These are phyloP conservation scores for Dissostichus mawsoni DNA, from an alignment of 2,113 vertebrate species.

Conservation along the genomic window DNA sequence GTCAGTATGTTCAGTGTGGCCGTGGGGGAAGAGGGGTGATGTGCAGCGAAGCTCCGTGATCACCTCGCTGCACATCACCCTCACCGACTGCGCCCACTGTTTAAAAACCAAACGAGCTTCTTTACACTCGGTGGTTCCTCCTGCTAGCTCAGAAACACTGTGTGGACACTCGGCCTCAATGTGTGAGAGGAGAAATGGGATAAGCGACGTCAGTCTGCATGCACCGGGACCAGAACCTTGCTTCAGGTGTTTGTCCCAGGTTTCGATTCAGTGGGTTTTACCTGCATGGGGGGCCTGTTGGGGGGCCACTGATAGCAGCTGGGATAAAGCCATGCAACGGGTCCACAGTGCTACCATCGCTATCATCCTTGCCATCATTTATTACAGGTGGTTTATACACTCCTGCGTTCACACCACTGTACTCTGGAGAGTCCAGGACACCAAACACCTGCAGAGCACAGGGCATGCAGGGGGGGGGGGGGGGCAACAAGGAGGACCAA, in stretches of 20 bases:
- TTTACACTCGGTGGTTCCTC: too few species aligned
- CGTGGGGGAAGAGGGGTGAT: too few species aligned
- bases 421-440: slow-evolving; percentile 93
- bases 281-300: slow-evolving; percentile 76
- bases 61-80: too few species aligned
- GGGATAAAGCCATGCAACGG: slow-evolving; percentile 85
- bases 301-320: slow-evolving; percentile 73
- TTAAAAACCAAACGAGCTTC: too few species aligned
- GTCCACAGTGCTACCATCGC: slow-evolving; percentile 80
- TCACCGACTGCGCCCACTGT: too few species aligned
- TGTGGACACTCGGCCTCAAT: neutral
- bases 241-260: slow-evolving; percentile 17
- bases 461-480: slow-evolving; percentile 64
- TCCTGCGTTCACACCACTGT: slow-evolving; percentile 86
- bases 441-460: slow-evolving; percentile 92
- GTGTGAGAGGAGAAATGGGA: slow-evolving; percentile 24
- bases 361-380: slow-evolving; percentile 86
- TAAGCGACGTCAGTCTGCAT: slow-evolving; percentile 5
- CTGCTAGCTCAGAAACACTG: too few species aligned
- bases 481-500: slow-evolving; percentile 39
- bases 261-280: slow-evolving; percentile 47
- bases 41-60: too few species aligned
- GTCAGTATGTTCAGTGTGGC: too few species aligned
- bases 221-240: slow-evolving; percentile 44
- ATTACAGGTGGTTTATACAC: slow-evolving; percentile 91